Evolutionary conservation across 2,797 vertebrate species (phyloP), one percentile per base, ranked within the genome.

Genomic region (Gouania willdenowi): DNA sequence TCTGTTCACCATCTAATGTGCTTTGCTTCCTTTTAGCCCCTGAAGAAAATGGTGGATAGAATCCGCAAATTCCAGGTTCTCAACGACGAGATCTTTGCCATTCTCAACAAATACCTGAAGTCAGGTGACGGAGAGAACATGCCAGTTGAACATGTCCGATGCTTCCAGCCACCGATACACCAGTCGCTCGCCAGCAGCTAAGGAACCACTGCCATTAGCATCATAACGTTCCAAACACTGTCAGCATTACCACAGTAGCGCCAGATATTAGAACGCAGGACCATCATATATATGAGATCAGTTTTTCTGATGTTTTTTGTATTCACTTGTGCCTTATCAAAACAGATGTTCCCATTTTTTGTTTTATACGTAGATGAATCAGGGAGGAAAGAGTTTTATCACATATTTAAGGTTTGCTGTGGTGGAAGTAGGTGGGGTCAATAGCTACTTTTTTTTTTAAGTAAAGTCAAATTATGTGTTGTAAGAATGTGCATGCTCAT

Each of bases 41-140:
- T 99, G 53, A 99, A 99, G 88, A 98, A 98, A 81, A 99, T 99
- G 97, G 97, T 95, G 7, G 97, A 99, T 46, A 87, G 95, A 53
- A 99, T 99, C 67, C 93, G 94, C 8, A 99, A 96, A 74, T 99
- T 95, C 83, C 97, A 99, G 68, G 81, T 98, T 36, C 67, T 99
- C 25, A 99, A 99, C 20, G 90, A 98, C 6, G 97, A 99, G 81
- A 93, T 98, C 26, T 95, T 98, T n/a, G 85, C 87, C 53, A 92
- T 95, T 75, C 77, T 99, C 79, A 94, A 92, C 90, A 99, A 98
- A 76, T 98, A 98, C 84, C 63, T 98, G 85, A 99, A 98, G 77
- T 90, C 94, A 0, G 94, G 94, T 0, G 96, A 99, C 0, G 94
- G 95, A 0, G 97, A 99, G 72, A 94, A 92, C 84, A 92, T 93